Percentiles rank a stretch among this genome's conserved stretches.
phyloP scores from a whole-genome alignment of 1,140 invertebrate species.

The Pemphigus obesinymphae region DNA sequence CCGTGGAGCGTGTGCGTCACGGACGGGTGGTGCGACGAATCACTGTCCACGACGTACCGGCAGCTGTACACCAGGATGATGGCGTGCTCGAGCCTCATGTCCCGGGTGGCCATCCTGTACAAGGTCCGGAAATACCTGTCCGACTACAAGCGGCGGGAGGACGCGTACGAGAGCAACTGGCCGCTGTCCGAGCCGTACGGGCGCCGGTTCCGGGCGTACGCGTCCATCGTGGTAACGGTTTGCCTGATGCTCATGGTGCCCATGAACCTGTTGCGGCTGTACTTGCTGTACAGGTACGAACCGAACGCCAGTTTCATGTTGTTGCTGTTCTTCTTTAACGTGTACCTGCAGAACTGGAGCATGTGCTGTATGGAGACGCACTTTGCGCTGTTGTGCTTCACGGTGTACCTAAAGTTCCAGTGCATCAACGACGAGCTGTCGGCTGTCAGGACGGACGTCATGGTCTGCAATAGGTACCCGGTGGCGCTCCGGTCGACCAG shows the following conservation, averaged over 20 bases:
- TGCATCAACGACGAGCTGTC: neutral
- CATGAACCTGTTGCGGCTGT: neutral
- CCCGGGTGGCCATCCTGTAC: neutral
- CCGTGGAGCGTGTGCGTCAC: constrained; percentile 3
- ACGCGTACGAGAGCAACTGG: neutral
- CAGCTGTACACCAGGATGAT: neutral
- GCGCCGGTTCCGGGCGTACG: neutral
- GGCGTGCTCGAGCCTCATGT: neutral
- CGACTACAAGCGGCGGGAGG: neutral
- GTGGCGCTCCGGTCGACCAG: neutral
- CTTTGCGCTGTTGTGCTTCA: neutral
- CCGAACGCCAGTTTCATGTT: neutral
- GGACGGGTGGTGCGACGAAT: constrained; percentile 23
- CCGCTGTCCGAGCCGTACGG: neutral
- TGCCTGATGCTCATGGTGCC: neutral
- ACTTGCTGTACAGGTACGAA: neutral
- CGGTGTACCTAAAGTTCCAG: neutral
- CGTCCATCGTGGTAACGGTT: neutral
- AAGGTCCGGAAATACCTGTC: neutral
- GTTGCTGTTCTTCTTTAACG: neutral
- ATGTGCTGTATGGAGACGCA: constrained; percentile 32
- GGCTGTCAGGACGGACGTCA: neutral
- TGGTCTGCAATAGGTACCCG: constrained; percentile 20
- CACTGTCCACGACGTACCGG: neutral
- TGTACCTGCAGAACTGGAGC: constrained; percentile 7